Evolutionary conservation across 2,797 vertebrate genomes (phyloP).

Genomic region (Cyprinella venusta): DNA sequence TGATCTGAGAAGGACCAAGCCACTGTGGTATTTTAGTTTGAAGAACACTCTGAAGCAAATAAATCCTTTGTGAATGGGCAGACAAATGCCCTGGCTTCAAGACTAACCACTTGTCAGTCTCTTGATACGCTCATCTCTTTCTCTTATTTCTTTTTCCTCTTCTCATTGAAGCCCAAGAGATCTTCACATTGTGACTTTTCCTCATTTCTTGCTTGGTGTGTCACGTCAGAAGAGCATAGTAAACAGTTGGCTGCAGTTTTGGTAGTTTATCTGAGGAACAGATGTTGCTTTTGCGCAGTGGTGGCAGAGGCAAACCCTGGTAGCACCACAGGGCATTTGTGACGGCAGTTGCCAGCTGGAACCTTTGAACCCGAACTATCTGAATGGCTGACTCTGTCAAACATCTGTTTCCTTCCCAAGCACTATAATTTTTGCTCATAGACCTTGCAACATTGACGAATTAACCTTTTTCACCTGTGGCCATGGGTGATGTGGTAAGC

Average conservation of each 20-base stretch:
- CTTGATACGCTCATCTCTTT: background rate
- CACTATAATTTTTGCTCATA: constrained; percentile 43
- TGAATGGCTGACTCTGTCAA: constrained; percentile 46
- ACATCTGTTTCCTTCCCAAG: constrained; percentile 44
- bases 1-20: background rate
- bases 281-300: constrained; percentile 58
- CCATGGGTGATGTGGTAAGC: background rate
- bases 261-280: constrained; percentile 54
- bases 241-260: constrained; percentile 55
- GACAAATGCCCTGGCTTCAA: constrained; percentile 31
- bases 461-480: constrained; percentile 11
- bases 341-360: constrained; percentile 36
- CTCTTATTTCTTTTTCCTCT: background rate
- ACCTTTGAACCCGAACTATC: constrained; percentile 43
- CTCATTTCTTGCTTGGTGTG: constrained; percentile 1
- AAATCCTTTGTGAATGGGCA: constrained; percentile 36
- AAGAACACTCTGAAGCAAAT: constrained; percentile 26
- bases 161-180: background rate
- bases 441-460: constrained; percentile 23
- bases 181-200: background rate
- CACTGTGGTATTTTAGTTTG: constrained; percentile 21
- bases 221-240: constrained; percentile 35
- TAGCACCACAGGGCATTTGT: constrained; percentile 50
- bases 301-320: constrained; percentile 54
- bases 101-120: background rate